A percentile compares a stretch with the other conserved stretches of the same genome.
Evolutionary conservation across 1,140 invertebrate species (phyloP).

Genomic region (Amyelois transitella): DNA sequence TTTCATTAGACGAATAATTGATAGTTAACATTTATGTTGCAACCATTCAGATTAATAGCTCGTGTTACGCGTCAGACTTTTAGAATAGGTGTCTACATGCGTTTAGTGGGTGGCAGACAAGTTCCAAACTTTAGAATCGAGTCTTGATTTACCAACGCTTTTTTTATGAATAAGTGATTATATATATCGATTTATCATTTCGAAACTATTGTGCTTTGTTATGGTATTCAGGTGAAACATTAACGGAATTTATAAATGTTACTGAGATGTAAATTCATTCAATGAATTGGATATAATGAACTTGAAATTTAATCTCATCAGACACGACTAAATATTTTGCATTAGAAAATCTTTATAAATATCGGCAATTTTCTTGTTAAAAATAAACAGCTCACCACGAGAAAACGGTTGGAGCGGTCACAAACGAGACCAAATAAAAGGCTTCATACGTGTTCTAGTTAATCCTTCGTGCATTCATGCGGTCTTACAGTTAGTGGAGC

Average conservation of each 20-base stretch:
- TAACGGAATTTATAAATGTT: constrained; percentile 7
- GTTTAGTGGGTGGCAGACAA: constrained; percentile 40
- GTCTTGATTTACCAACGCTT: constrained; percentile 31
- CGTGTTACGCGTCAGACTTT: constrained; percentile 44
- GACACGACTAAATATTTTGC: not conserved
- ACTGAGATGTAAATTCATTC: not conserved
- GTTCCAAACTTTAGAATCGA: constrained; percentile 17
- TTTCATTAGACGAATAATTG: constrained; percentile 65
- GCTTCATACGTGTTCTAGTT: constrained; percentile 18
- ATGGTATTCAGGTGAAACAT: constrained; percentile 19
- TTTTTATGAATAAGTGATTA: constrained; percentile 43
- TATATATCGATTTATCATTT: constrained; percentile 46
- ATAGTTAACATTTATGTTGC: constrained; percentile 58
- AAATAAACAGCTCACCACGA: not conserved
- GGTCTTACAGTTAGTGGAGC: constrained; percentile 42
- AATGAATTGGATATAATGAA: not conserved
- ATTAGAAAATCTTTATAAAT: not conserved
- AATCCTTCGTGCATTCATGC: constrained; percentile 42
- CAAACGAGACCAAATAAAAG: not conserved
- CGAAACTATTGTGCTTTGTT: constrained; percentile 34
- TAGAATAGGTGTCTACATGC: constrained; percentile 24
- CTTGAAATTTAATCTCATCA: not conserved
- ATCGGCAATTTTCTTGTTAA: not conserved
- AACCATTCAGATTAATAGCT: constrained; percentile 59
- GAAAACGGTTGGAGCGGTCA: not conserved